Evolutionary conservation across 2,888 invertebrate genomes (phyloP), one percentile per base, ranked within the genome.

Genomic region (Geotrupes spiniger): DNA sequence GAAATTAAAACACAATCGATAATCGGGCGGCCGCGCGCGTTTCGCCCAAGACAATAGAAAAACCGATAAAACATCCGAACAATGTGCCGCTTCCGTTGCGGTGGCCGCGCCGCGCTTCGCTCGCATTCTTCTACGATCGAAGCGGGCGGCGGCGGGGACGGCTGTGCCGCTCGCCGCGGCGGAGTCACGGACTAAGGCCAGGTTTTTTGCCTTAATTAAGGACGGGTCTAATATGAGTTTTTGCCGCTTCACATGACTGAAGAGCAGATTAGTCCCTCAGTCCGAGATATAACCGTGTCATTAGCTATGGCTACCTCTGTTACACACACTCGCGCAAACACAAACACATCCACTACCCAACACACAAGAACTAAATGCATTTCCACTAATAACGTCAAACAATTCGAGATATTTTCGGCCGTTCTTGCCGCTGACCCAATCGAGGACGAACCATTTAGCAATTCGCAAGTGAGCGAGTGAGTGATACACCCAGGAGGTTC

Each of bases 161-260:
- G 9, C 44, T 40, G 42, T 51, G 47, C 58, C 55, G 58, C 56
- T 48, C 41, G 51, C 28, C 16, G 14, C n/a, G 21, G 50, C 36
- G 36, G 26, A 48, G 49, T 37, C 11, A 39, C 38, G 56, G 43
- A 52, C 54, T 55, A 52, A 45, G 51, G 52, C 54, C 56, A 52
- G 53, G 64, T 69, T 71, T 71, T 71, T 71, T 71, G 70, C 65
- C 64, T 71, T 71, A 70, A 71, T 71, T 71, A 71, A 69, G 70
- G 65, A 66, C 69, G 63, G 57, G 62, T 69, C 69, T 70, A 69
- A 70, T 71, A 71, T 64, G 62, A 63, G 67, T 71, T 71, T 48
- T 71, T 71, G 69, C 64, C 58, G 62, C 62, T 59, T 62, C 66
- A 66, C 68, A 68, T 67, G 68, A 68, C 65, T 65, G 65, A 68